Base-by-base conservation (phyloP, 2,797 vertebrate species). In the Falco columbarius region DNA sequence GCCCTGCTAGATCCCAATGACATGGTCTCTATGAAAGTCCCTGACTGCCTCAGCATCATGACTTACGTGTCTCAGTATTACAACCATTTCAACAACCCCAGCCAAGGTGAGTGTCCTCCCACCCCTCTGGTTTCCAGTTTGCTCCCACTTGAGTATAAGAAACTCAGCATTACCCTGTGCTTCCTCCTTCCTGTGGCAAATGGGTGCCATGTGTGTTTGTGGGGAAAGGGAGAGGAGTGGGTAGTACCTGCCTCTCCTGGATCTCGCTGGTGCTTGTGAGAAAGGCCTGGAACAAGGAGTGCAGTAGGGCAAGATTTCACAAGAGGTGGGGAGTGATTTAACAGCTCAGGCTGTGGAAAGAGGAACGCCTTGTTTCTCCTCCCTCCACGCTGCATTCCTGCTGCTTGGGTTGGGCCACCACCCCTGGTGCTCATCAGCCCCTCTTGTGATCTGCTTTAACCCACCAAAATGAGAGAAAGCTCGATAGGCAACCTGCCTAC, bases 51-150 rank as follows among this genome's bases (percentile, higher is more conserved):
- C 68, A 99, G 99, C 97, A 97, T 99, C 96, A 99, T 99, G 98
- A 99, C 99, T 68, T 99, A 99, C 0, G 99, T 99, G 87, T 99
- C 99, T 6, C 99, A 99, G 98, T 99, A 99, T 97, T 99, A 99
- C 97, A 99, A 99, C 98, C 98, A 98, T 98, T 99, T 99, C 95
- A 98, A 98, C 62, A 97, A 94, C 90, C 86, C 98, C 30, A 97
- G 82, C 89, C 98, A 98, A 97, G 98, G 98, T 98, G 89, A 98
- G 98, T 81, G 51, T 71, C 40, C 38, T 90, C n/a, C 67, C 40
- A 40, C 6, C 27, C 26, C 65, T 86, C 47, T 67, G 51, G 30
- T 75, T 72, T 62, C 52, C 55, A 56, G 22, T 67, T 61, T 42
- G 38, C 4, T 20, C 54, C 44, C 6, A 2, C 20, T 70, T 32